Evolutionary conservation across 2,888 invertebrate genomes (phyloP).

Genomic region (Ichneumoninae sp.): DNA sequence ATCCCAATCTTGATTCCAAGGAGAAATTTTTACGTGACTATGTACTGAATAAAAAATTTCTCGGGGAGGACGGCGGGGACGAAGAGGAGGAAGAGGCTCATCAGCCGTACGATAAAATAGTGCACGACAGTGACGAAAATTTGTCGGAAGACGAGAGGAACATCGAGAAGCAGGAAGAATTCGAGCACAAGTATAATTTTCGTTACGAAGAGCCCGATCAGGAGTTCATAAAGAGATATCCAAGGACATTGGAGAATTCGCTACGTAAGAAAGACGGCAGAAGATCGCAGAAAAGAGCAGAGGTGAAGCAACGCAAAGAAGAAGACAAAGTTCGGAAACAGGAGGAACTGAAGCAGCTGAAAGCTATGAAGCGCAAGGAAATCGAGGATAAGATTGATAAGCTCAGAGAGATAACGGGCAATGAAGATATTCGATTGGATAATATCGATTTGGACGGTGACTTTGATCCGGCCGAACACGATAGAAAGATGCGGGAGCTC

Average conservation of each 20-base stretch:
- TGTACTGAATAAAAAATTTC: slow-evolving; percentile 92
- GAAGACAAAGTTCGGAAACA: slow-evolving; percentile 92
- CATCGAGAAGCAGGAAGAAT: slow-evolving; percentile 93
- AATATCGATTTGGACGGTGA: slow-evolving; percentile 92
- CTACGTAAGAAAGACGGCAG: slow-evolving; percentile 92
- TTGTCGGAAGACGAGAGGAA: slow-evolving; percentile 92
- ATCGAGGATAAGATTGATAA: slow-evolving; percentile 95
- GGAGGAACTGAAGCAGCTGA: slow-evolving; percentile 94
- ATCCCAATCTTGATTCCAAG: slow-evolving; percentile 91
- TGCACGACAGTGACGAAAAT: slow-evolving; percentile 85
- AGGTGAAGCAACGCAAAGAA: slow-evolving; percentile 90
- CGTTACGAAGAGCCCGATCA: slow-evolving; percentile 98
- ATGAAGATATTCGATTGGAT: slow-evolving; percentile 78
- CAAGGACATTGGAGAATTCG: slow-evolving; percentile 93
- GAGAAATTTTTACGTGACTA: slow-evolving; percentile 97
- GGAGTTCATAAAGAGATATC: slow-evolving; percentile 93
- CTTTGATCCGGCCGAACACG: slow-evolving; percentile 95
- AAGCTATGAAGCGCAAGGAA: slow-evolving; percentile 94
- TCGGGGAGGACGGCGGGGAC: slow-evolving; percentile 72
- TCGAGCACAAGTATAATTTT: slow-evolving; percentile 98
- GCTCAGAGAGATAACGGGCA: slow-evolving; percentile 94
- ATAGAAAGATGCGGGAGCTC: slow-evolving; percentile 92
- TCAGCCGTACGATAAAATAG: slow-evolving; percentile 71
- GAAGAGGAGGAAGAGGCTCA: slow-evolving; percentile 58
- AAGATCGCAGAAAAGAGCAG: slow-evolving; percentile 91